Percentiles rank a stretch among this genome's conserved stretches.
Evolutionary conservation across 2,113 vertebrate genomes (phyloP).

Genomic region (Balaenoptera acutorostrata): DNA sequence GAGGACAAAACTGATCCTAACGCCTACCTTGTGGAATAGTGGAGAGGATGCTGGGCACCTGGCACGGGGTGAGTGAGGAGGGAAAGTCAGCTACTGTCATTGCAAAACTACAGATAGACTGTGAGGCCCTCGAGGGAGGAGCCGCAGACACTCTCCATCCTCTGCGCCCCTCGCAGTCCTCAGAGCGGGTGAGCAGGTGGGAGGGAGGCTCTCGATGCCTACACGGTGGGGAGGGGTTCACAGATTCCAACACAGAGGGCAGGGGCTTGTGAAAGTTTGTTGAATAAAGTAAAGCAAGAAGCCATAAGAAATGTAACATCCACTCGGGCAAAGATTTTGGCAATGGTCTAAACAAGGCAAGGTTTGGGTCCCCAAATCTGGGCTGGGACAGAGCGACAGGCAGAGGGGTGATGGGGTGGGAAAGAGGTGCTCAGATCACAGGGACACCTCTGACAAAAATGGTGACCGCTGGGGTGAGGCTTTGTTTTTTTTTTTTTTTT

Average conservation of each 20-base stretch:
- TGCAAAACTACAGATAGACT: fast-evolving
- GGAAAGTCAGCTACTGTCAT: background rate
- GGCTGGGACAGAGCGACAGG: background rate
- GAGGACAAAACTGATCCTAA: background rate
- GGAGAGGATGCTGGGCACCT: fast-evolving
- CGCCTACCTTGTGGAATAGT: fast-evolving
- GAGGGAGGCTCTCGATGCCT: background rate
- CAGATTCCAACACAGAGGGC: background rate
- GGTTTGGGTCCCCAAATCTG: background rate
- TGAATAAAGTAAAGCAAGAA: background rate
- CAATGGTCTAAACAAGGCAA: background rate
- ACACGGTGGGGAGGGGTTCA: background rate
- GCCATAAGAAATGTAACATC: background rate
- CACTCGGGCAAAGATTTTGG: background rate
- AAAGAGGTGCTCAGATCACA: background rate
- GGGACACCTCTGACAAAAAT: background rate
- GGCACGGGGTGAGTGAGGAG: fast-evolving
- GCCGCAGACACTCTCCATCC: background rate
- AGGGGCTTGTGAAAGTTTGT: background rate
- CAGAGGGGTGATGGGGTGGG: background rate
- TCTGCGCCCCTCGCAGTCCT: background rate
- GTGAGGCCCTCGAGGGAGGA: background rate
- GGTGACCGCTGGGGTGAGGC: background rate
- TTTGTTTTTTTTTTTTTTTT: too few species aligned
- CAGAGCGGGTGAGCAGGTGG: background rate